Percentiles rank a stretch among this genome's conserved stretches.
Conservation (phyloP, 2,888 invertebrate species). For the Mechanitis mazaeus region DNA sequence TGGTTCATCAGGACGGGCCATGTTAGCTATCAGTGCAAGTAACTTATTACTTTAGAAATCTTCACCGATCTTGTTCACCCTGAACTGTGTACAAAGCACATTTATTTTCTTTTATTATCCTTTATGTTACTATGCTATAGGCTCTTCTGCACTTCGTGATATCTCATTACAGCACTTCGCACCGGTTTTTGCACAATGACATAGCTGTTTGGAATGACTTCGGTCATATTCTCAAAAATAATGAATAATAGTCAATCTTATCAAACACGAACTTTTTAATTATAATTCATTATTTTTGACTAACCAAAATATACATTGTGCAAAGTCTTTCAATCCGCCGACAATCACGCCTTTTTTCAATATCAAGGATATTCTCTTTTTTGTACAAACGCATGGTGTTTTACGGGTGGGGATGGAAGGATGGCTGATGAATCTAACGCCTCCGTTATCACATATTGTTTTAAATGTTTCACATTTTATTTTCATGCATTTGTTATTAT, state of each 20-base stretch:
- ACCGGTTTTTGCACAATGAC: slow-evolving; percentile 53
- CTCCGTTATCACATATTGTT: slow-evolving; percentile 55
- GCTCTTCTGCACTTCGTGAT: slow-evolving; percentile 52
- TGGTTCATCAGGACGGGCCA: slow-evolving; percentile 27
- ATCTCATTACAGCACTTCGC: slow-evolving; percentile 58
- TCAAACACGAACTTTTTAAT: slow-evolving; percentile 9
- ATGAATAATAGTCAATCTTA: slow-evolving; percentile 35
- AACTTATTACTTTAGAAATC: slow-evolving; percentile 21
- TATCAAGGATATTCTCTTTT: slow-evolving; percentile 59
- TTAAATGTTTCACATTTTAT: slow-evolving; percentile 48
- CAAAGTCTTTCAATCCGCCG: slow-evolving; percentile 36
- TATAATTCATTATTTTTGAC: slow-evolving; percentile 50
- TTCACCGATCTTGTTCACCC: slow-evolving; percentile 22
- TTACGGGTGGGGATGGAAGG: slow-evolving; percentile 52
- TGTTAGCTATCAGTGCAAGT: slow-evolving; percentile 31
- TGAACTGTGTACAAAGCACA: slow-evolving; percentile 53
- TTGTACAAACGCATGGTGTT: slow-evolving; percentile 73
- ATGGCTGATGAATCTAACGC: slow-evolving; percentile 69
- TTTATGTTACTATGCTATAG: slow-evolving; percentile 31
- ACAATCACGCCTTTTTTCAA: slow-evolving; percentile 49
- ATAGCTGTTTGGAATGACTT: slow-evolving; percentile 46
- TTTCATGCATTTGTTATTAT: slow-evolving; percentile 55
- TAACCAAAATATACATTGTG: slow-evolving; percentile 35
- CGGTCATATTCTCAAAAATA: slow-evolving; percentile 42
- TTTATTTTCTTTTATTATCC: slow-evolving; percentile 42